Conservation (phyloP, 2,797 vertebrate genomes). For the Cryptoblepharus egeriae region DNA sequence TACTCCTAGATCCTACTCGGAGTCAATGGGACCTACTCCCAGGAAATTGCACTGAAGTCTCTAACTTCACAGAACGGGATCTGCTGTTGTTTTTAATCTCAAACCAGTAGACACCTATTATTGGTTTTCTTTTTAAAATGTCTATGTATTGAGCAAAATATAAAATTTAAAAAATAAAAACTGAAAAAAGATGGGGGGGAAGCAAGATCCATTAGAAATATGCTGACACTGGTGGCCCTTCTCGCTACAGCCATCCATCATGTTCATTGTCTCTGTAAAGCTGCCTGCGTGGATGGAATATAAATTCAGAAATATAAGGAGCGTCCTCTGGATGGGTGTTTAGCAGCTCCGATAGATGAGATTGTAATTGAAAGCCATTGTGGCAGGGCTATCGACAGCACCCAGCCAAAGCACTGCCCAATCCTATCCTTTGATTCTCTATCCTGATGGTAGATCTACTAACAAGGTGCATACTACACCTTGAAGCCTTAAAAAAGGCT, state of each 20-base stretch:
- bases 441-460: too few relatives aligned
- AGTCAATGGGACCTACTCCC: too few relatives aligned
- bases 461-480: too few relatives aligned
- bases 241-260: constrained; percentile 25
- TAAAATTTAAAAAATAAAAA: background rate
- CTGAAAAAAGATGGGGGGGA: background rate
- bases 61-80: background rate
- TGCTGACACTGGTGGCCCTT: constrained; percentile 25
- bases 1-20: too few relatives aligned
- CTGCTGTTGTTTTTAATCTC: background rate
- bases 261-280: constrained; percentile 35
- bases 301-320: constrained; percentile 17
- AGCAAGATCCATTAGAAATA: constrained; percentile 34
- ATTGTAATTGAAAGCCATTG: constrained; percentile 25
- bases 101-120: background rate
- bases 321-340: constrained; percentile 32
- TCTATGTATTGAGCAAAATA: background rate
- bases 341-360: background rate
- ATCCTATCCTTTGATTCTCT: too few relatives aligned
- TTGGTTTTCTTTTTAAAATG: background rate
- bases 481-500: too few relatives aligned
- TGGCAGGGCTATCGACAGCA: constrained; percentile 15
- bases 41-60: too few relatives aligned
- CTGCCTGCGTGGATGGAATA: constrained; percentile 46
- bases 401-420: background rate